These are phyloP conservation scores for Pituophis catenifer DNA, from an alignment of 2,113 vertebrate genomes.

Conservation along the genomic window DNA sequence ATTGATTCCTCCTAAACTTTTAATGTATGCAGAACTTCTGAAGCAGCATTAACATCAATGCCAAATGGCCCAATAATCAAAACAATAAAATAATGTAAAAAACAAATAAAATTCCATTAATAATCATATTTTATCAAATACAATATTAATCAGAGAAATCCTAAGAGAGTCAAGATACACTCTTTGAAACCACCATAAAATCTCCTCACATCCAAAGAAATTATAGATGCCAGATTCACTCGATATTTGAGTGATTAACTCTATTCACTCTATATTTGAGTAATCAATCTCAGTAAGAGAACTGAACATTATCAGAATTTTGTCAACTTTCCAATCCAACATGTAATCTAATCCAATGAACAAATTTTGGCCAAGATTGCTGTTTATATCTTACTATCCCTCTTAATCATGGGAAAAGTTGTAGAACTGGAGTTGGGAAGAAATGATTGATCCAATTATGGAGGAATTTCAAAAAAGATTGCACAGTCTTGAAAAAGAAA, in stretches of 20 bases:
- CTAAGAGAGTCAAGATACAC: neutral
- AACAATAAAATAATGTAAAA: neutral
- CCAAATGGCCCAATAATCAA: neutral
- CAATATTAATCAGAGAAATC: neutral
- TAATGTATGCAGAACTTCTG: neutral
- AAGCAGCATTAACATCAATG: neutral
- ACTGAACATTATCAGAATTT: neutral
- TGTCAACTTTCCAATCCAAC: neutral
- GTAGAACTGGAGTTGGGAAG: neutral
- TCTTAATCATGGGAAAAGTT: neutral
- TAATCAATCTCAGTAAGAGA: neutral
- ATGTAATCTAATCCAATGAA: neutral
- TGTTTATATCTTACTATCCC: neutral
- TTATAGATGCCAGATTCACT: neutral
- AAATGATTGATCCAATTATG: neutral
- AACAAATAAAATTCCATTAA: neutral
- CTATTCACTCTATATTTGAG: neutral
- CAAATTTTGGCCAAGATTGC: neutral
- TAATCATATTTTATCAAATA: neutral
- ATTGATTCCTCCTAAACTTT: neutral
- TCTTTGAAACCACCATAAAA: neutral
- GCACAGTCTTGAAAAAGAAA: neutral
- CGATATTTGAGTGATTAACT: neutral
- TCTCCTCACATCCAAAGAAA: neutral
- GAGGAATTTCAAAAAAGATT: neutral